Conservation (phyloP, 2,888 invertebrate genomes). For the Aplocera efformata region DNA sequence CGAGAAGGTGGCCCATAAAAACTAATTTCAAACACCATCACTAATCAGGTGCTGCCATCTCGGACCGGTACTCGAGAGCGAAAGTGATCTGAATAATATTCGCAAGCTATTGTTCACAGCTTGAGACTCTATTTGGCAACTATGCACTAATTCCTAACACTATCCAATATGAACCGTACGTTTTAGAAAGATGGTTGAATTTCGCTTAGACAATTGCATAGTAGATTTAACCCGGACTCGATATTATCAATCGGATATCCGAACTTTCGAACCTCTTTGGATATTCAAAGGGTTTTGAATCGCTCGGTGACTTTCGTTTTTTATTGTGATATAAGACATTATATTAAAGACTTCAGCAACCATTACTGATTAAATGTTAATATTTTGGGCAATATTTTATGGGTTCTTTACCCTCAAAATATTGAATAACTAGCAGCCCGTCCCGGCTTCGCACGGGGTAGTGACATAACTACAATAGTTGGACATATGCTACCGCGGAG, state of each 20-base stretch:
- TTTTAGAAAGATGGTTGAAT: not conserved
- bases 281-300: slow-evolving; percentile 22
- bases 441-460: too few species aligned
- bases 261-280: slow-evolving; percentile 23
- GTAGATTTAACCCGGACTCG: slow-evolving; percentile 5
- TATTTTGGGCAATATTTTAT: too few species aligned
- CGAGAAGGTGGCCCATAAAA: not conserved
- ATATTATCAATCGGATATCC: slow-evolving; percentile 21
- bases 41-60: slow-evolving; percentile 28
- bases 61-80: slow-evolving; percentile 37
- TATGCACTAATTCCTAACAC: slow-evolving; percentile 12
- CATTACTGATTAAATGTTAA: too few species aligned
- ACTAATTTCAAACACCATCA: slow-evolving; percentile 10
- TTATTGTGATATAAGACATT: not conserved
- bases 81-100: slow-evolving; percentile 73
- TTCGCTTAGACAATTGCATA: not conserved
- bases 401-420: too few species aligned
- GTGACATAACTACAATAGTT: too few species aligned
- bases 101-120: slow-evolving; percentile 74
- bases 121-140: slow-evolving; percentile 42
- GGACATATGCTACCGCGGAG: too few species aligned
- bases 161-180: slow-evolving; percentile 3
- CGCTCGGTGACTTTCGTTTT: slow-evolving; percentile 23
- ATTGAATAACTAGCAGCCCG: too few species aligned
- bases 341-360: too few species aligned